These are phyloP conservation scores for Hylaeus anthracinus DNA, from an alignment of 1,140 invertebrate species.

Conservation along the genomic window DNA sequence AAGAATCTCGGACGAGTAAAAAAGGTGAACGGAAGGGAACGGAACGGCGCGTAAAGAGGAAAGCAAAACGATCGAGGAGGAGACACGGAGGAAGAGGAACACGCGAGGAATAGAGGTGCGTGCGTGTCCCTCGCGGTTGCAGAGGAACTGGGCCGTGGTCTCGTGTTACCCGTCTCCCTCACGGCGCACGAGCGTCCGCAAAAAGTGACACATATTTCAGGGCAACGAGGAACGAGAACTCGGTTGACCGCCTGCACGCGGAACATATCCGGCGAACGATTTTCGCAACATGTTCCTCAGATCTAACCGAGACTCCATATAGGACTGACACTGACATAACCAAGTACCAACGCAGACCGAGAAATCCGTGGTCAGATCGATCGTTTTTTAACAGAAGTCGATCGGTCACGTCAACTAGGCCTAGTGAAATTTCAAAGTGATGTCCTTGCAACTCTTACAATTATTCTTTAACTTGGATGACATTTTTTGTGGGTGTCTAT, in stretches of 20 bases:
- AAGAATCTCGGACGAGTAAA: background rate
- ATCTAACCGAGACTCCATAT: too few species aligned
- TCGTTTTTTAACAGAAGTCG: too few species aligned
- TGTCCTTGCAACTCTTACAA: too few species aligned
- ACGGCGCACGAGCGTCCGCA: constrained; percentile 43
- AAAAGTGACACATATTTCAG: constrained; percentile 67
- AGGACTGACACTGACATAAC: too few species aligned
- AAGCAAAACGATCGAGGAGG: background rate
- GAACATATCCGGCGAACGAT: constrained; percentile 35
- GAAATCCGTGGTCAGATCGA: too few species aligned
- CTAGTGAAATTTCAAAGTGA: too few species aligned
- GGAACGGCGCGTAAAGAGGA: background rate
- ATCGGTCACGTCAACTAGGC: too few species aligned
- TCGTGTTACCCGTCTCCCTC: constrained; percentile 60
- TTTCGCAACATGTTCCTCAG: constrained; percentile 14
- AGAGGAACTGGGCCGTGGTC: constrained; percentile 62
- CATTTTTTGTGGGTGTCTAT: too few species aligned
- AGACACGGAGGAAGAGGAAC: background rate
- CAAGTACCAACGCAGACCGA: too few species aligned
- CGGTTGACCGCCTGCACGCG: constrained; percentile 37
- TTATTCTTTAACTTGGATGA: too few species aligned
- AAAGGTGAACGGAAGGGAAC: background rate
- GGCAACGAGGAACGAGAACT: constrained; percentile 44
- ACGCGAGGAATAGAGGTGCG: constrained; percentile 3
- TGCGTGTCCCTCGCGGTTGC: constrained; percentile 27